Conservation (phyloP, 64 coral and sea anemone genomes). For the Dendrophyllia cribrosa region DNA sequence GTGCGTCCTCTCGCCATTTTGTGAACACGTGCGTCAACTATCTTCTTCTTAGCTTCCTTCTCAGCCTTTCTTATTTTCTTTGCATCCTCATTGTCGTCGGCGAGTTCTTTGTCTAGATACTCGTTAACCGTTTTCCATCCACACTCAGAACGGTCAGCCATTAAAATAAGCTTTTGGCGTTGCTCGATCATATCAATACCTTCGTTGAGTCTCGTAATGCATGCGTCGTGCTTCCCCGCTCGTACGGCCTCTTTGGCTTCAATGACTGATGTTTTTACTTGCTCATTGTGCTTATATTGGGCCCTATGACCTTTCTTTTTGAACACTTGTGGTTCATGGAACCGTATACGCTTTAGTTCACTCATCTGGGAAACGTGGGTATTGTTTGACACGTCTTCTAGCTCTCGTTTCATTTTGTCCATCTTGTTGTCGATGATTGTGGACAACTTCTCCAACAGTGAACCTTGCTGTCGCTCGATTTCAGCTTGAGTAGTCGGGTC, state of each 20-base stretch:
- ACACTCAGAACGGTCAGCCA: constrained; percentile 5
- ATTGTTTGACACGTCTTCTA: no score
- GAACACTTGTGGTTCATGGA: background rate
- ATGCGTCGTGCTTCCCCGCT: background rate
- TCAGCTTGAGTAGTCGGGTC: no score
- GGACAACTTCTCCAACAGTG: no score
- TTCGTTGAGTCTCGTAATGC: background rate
- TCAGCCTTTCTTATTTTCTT: constrained; percentile 53
- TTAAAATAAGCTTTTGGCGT: constrained; percentile 5
- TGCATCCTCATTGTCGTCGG: constrained; percentile 38
- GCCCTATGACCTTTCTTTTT: background rate
- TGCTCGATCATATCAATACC: constrained; percentile 5
- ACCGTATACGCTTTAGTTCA: background rate
- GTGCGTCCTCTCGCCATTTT: background rate
- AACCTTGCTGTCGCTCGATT: no score
- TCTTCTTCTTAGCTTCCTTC: constrained; percentile 50
- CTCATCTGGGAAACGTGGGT: background rate
- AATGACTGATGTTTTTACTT: background rate
- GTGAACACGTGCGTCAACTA: background rate
- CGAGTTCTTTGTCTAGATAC: constrained; percentile 53
- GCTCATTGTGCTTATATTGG: background rate
- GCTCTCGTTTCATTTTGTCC: no score
- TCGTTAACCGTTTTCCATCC: constrained; percentile 29
- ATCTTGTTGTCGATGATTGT: no score
- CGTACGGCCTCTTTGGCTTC: background rate